These are phyloP conservation scores for Halyomorpha halys DNA, from an alignment of 1,140 invertebrate species.

Conservation along the genomic window DNA sequence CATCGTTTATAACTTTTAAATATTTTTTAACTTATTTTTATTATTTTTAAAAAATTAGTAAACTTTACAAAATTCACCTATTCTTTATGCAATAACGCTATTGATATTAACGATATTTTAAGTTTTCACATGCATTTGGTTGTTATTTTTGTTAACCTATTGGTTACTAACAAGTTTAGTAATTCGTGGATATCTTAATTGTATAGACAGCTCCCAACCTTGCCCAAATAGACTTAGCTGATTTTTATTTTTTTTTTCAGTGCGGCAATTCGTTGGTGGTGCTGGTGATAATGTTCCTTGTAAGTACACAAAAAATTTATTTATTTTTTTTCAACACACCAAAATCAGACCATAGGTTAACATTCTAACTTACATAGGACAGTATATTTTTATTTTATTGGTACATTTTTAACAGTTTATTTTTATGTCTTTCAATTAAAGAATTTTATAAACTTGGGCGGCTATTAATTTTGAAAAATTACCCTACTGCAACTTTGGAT, in stretches of 20 bases:
- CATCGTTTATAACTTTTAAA: conserved; percentile 23
- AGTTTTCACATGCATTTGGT: too few relatives aligned
- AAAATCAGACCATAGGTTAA: conserved; percentile 16
- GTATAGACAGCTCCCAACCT: conserved; percentile 7
- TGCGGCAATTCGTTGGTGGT: conserved; percentile 60
- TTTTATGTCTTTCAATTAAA: too few relatives aligned
- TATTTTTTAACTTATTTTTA: too few relatives aligned
- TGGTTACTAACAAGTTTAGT: not conserved
- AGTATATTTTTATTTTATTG: conserved; percentile 15
- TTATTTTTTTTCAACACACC: conserved; percentile 23
- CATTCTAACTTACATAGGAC: not conserved
- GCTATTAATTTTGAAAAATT: too few relatives aligned
- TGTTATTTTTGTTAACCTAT: too few relatives aligned
- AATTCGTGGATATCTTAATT: not conserved
- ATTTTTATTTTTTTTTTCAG: conserved; percentile 43
- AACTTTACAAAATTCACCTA: too few relatives aligned
- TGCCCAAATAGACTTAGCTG: conserved; percentile 22
- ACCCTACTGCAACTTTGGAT: too few relatives aligned
- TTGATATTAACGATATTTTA: too few relatives aligned
- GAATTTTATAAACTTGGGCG: too few relatives aligned
- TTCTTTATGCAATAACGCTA: too few relatives aligned
- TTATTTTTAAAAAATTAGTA: too few relatives aligned
- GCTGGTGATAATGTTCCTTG: conserved; percentile 58
- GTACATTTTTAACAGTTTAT: too few relatives aligned
- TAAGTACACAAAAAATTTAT: conserved; percentile 42